These are phyloP conservation scores for Penelope pileata DNA, from an alignment of 2,113 vertebrate species.

Conservation along the genomic window DNA sequence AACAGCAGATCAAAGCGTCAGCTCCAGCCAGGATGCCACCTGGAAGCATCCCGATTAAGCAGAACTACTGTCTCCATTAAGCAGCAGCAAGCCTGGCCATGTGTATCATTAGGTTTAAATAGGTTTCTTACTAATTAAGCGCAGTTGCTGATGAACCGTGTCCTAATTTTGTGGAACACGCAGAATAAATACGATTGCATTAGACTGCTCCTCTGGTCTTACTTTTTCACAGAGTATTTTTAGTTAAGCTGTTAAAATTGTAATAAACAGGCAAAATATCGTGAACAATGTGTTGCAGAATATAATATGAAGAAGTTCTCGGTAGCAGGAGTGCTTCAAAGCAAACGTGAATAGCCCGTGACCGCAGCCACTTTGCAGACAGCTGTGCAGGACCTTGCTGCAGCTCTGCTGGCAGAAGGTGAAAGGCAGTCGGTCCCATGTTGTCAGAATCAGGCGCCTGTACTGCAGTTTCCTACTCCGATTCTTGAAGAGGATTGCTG, in stretches of 20 bases:
- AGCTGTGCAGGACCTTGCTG: background rate
- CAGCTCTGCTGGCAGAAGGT: background rate
- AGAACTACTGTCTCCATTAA: background rate
- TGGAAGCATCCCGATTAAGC: conserved; percentile 20
- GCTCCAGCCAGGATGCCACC: background rate
- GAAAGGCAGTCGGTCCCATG: background rate
- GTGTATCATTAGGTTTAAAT: conserved; percentile 6
- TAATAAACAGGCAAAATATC: background rate
- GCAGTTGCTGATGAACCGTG: conserved; percentile 17
- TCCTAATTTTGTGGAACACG: background rate
- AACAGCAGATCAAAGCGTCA: background rate
- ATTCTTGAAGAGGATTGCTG: background rate
- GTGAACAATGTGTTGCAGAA: background rate
- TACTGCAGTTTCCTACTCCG: background rate
- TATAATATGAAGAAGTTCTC: background rate
- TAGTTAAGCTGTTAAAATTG: background rate
- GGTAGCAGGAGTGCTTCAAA: background rate
- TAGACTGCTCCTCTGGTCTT: background rate
- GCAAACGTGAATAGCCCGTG: background rate
- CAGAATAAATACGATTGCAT: background rate
- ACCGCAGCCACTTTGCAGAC: background rate
- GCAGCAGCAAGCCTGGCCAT: background rate
- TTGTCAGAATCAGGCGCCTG: background rate
- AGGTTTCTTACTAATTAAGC: conserved; percentile 40
- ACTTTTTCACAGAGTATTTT: background rate